Base-by-base conservation (phyloP, 2,797 vertebrate species). In the Notolabrus celidotus region DNA sequence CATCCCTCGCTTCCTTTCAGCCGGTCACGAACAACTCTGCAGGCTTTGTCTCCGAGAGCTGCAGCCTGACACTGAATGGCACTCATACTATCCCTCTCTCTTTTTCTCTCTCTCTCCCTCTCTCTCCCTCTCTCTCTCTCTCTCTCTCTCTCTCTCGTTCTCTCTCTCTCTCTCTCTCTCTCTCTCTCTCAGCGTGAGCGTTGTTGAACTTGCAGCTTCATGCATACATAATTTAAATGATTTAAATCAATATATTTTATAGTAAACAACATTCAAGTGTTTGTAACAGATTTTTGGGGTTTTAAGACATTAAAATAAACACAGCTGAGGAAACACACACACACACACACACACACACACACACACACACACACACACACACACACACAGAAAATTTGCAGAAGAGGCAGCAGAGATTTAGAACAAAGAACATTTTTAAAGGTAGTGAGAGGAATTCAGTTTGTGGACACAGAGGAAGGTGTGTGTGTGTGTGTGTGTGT, bases 1-100 rank as follows among this genome's bases (percentile, higher is more conserved):
- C 63, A 59, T 85, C 79, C 80, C 77, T 83, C 62, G 20, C 59
- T 79, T 80, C 71, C 65, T 67, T 70, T 74, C 78, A 71, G 58
- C 52, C 47, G n/a, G 61, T 82, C 80, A 79, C 50, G 25, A 39
- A 38, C n/a, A 20, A 54, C 52, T 85, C 80, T 46, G 23, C 55
- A 52, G 53, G 31, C 80, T 82, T 86, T 86, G 81, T 86, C 80
- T 79, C 1, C 22, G 38, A 84, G 69, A 14, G 8, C 67, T 41
- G 77, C 67, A 69, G 82, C 82, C 83, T 88, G 86, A 83, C 74
- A 79, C 80, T 64, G 77, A 91, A 47, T 64, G 84, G 61, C 27
- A 27, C 27, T 27, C 6, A n/a, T n/a, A n/a, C n/a, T n/a, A n/a
- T n/a, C n/a, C n/a, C n/a, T n/a, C n/a, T n/a, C n/a, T n/a, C n/a